phyloP scores from a whole-genome alignment of 2,888 invertebrate species.

The Drepanosiphum platanoidis region DNA sequence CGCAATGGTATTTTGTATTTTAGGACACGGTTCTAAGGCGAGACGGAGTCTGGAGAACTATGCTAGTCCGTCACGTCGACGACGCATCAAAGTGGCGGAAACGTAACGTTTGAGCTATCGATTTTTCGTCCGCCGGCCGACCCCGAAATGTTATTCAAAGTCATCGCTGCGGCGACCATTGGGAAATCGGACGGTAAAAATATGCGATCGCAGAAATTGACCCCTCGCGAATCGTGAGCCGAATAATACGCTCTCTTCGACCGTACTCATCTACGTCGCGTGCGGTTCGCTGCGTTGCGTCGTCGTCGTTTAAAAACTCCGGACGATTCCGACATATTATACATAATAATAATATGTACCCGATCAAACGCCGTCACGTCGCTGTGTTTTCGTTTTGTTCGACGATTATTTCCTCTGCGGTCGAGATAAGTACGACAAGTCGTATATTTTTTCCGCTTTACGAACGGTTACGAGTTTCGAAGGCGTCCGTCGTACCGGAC shows the following conservation, averaged over 20 bases:
- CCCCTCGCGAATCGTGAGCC: slow-evolving; percentile 27
- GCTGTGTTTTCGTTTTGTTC: too few species aligned
- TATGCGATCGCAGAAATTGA: slow-evolving; percentile 28
- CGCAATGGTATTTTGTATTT: too few species aligned
- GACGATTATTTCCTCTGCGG: too few species aligned
- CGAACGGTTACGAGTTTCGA: too few species aligned
- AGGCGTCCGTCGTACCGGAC: too few species aligned
- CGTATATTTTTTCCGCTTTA: neutral
- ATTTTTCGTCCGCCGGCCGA: slow-evolving; percentile 20
- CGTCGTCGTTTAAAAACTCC: neutral
- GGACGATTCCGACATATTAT: neutral
- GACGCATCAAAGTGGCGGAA: too few species aligned
- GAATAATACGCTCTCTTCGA: neutral
- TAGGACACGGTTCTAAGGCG: too few species aligned
- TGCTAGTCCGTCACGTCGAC: too few species aligned
- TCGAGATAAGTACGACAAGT: too few species aligned
- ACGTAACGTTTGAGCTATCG: neutral
- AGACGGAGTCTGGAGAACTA: too few species aligned
- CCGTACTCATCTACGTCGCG: neutral
- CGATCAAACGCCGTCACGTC: too few species aligned
- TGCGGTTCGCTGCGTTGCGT: neutral
- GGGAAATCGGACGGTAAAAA: slow-evolving; percentile 37
- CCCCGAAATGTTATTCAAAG: neutral
- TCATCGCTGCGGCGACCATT: neutral
- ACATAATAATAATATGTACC: too few species aligned